Conservation (phyloP, 2,888 invertebrate species). For the Oscheius onirici region DNA sequence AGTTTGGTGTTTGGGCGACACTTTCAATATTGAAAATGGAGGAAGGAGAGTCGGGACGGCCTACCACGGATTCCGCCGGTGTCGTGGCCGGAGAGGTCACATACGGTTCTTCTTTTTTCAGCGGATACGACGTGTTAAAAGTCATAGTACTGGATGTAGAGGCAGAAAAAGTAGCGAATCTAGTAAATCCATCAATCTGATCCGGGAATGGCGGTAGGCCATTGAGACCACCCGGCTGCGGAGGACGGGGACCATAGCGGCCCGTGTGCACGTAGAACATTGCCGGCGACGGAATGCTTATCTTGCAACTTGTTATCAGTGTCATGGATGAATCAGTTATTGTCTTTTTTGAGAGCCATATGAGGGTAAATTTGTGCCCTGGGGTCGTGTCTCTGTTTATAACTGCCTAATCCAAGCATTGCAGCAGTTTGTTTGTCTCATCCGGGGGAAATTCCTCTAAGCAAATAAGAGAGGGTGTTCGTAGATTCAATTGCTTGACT, state of each 20-base stretch:
- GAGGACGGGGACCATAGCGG: conserved; percentile 12
- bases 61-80: neutral
- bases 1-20: conserved; percentile 3
- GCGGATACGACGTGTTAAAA: neutral
- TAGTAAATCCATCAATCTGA: conserved; percentile 1
- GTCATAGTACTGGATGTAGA: neutral
- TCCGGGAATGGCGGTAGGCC: conserved; percentile 11
- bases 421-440: too few species aligned
- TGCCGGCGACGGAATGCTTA: neutral
- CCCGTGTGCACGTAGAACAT: conserved; percentile 19
- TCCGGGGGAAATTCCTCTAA: too few species aligned
- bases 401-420: too few species aligned
- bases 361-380: too few species aligned
- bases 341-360: too few species aligned
- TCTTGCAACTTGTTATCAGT: too few species aligned
- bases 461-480: too few species aligned
- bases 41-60: neutral
- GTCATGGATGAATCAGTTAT: too few species aligned
- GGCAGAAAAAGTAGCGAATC: conserved; percentile 3
- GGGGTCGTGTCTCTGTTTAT: too few species aligned
- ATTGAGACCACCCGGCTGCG: neutral
- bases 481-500: too few species aligned
- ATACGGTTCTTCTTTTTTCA: conserved; percentile 12
- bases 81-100: conserved; percentile 7
- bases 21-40: conserved; percentile 18